A percentile compares a stretch with the other conserved stretches of the same genome.
phyloP scores from a whole-genome alignment of 2,797 vertebrate genomes.

The Amphiprion clarkii region DNA sequence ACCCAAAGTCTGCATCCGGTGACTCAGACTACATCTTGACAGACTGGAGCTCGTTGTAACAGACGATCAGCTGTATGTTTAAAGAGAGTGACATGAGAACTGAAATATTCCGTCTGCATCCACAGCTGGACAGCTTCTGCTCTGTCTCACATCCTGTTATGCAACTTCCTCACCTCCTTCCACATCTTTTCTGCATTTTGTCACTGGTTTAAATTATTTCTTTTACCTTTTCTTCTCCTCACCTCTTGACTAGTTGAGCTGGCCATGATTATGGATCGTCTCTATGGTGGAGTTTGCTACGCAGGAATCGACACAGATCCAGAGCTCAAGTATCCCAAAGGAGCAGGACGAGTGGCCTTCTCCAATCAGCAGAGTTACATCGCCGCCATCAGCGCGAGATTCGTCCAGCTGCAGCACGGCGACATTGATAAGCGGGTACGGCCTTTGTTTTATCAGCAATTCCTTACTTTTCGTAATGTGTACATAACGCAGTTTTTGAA shows the following conservation, averaged over 20 bases:
- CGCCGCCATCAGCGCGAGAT: constrained; percentile 97
- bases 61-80: background rate
- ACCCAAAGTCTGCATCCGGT: too few relatives aligned
- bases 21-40: background rate
- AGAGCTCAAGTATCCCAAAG: constrained; percentile 98
- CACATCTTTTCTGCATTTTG: background rate
- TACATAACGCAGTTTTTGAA: background rate
- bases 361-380: constrained; percentile 99
- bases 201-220: background rate
- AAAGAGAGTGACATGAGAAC: background rate
- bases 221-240: background rate
- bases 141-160: background rate
- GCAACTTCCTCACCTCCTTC: background rate
- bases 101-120: background rate
- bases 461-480: background rate
- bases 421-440: constrained; percentile 97
- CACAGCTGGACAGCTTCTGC: background rate
- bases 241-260: constrained; percentile 89
- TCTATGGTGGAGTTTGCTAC: constrained; percentile 98
- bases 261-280: constrained; percentile 99
- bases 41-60: background rate
- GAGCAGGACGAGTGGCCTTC: constrained; percentile 97
- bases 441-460: background rate
- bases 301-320: constrained; percentile 98
- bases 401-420: constrained; percentile 98